Evolutionary conservation across 2,888 invertebrate genomes (phyloP), one percentile per base, ranked within the genome.

Genomic region (Cheilosia scutellata): DNA sequence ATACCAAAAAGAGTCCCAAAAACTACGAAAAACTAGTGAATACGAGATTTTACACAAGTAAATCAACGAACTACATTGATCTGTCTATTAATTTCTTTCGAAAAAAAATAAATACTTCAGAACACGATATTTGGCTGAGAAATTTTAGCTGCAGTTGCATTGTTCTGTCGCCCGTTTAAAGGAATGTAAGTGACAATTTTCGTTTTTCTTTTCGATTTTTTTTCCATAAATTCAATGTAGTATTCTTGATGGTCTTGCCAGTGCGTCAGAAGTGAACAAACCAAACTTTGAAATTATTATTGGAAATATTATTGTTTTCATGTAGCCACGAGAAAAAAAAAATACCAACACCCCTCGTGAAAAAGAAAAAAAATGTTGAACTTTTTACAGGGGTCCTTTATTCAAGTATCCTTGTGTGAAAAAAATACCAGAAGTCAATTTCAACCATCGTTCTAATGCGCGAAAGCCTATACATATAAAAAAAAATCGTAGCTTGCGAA

Each of bases 151-250:
- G 71, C 65, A 77, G 72, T 55, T 77, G 77, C 77, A 77, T 66
- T 77, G 76, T 66, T 80, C 66, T 71, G 58, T 77, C 72, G 53
- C 77, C 71, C 20, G 55, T 75, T 71, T 65, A 71, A 37, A 84
- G 84, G 84, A 84, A 84, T 84, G 84, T 84, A 84, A 84, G 84
- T 84, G 80, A 66, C 57, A 53, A 68, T 42, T 60, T 75, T 76
- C 49, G 37, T 70, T 58, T 65, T 63, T 20, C 40, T 20, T 40
- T 65, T 66, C 33, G 49, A 37, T 55, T 65, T 71, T 5, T 13
- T 37, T 47, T 70, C 2, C 9, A 31, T 11, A 47, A 68, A 60
- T 76, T 58, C 33, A n/a, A 31, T 60, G 53, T 11, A 44, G 33
- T 42, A 42, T 63, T 70, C 44, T 33, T 31, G 60, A 51, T 40